Evolutionary conservation across 2,888 invertebrate genomes (phyloP).

Genomic region (Lasioglossum calceatum): DNA sequence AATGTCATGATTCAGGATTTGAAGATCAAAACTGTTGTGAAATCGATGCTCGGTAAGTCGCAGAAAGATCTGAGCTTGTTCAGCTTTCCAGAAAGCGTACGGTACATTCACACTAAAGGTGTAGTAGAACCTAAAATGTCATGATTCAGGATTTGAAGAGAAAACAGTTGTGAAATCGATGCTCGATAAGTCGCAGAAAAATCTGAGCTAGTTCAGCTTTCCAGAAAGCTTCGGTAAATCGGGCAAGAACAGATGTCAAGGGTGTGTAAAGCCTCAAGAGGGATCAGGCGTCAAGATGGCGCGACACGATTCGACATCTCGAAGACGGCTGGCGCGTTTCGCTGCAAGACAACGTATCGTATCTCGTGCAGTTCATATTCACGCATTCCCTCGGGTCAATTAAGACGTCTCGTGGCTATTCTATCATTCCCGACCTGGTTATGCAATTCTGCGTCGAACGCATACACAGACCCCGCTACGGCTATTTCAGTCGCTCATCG

Average conservation of each 20-base stretch:
- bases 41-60: background rate
- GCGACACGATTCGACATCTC: slow-evolving; percentile 50
- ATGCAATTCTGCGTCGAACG: slow-evolving; percentile 60
- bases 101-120: background rate
- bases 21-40: background rate
- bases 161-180: background rate
- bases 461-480: slow-evolving; percentile 15
- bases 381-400: slow-evolving; percentile 76
- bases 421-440: slow-evolving; percentile 71
- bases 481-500: slow-evolving; percentile 47
- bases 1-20: background rate
- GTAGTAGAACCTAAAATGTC: background rate
- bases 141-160: background rate
- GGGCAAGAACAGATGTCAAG: background rate
- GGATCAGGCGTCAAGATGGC: slow-evolving; percentile 15
- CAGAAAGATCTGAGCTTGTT: background rate
- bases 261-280: background rate
- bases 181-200: background rate
- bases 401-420: slow-evolving; percentile 75
- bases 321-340: slow-evolving; percentile 40
- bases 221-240: background rate
- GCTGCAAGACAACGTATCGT: slow-evolving; percentile 56
- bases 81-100: background rate
- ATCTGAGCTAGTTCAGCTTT: background rate
- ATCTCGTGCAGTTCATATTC: slow-evolving; percentile 62